phyloP scores from a whole-genome alignment of 2,113 vertebrate species.

The Spermophilus dauricus region DNA sequence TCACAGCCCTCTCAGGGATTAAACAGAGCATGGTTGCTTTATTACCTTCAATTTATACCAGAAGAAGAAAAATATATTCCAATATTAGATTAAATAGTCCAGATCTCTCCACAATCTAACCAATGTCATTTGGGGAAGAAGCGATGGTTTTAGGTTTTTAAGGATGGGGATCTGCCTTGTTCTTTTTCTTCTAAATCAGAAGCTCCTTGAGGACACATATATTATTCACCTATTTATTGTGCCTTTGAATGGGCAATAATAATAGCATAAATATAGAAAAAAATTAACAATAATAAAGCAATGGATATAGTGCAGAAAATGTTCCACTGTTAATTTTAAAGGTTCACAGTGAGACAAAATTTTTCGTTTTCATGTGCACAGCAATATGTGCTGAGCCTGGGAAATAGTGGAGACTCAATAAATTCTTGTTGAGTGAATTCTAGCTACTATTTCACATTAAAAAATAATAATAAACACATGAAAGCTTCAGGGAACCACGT shows the following conservation, averaged over 20 bases:
- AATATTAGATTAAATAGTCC: neutral
- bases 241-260: neutral
- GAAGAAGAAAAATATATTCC: neutral
- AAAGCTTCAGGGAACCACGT: neutral
- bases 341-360: neutral
- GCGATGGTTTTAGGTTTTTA: neutral
- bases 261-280: neutral
- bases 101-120: neutral
- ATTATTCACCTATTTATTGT: neutral
- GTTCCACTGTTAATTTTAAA: constrained; percentile 21
- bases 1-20: neutral
- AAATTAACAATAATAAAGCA: neutral
- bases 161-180: neutral
- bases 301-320: neutral
- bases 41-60: neutral
- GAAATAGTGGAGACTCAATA: neutral
- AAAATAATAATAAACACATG: neutral
- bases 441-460: neutral
- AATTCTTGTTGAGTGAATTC: neutral
- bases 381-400: neutral
- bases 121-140: neutral
- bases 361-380: neutral
- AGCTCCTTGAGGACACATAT: neutral
- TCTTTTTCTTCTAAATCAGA: neutral
- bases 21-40: neutral